phyloP scores from a whole-genome alignment of 2,888 invertebrate genomes.

The Stegana nigrithorax region DNA sequence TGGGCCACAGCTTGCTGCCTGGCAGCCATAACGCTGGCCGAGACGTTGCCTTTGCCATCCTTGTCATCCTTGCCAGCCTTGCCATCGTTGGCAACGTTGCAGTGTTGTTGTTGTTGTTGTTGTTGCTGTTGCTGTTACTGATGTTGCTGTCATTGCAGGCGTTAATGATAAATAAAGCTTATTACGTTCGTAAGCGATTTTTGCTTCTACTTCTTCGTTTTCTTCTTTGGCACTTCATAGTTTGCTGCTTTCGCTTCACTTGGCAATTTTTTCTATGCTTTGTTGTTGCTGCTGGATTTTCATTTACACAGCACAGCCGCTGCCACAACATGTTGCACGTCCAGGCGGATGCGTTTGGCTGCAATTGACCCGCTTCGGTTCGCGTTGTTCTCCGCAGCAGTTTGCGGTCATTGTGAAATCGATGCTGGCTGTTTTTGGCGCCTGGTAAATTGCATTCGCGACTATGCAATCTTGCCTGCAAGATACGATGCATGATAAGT shows the following conservation, averaged over 20 bases:
- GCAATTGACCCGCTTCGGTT: too few relatives aligned
- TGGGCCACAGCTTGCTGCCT: slow-evolving; percentile 26
- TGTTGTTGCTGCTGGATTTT: too few relatives aligned
- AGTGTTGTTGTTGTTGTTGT: background rate
- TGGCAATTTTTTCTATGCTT: background rate
- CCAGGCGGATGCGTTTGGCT: too few relatives aligned
- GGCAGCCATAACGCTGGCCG: too few relatives aligned
- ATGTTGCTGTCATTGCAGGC: slow-evolving; percentile 17
- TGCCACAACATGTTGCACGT: too few relatives aligned
- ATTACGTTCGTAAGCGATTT: slow-evolving; percentile 16
- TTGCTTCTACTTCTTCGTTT: background rate
- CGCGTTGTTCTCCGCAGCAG: too few relatives aligned
- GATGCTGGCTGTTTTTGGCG: background rate
- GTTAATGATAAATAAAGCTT: slow-evolving; percentile 35
- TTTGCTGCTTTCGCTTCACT: slow-evolving; percentile 4
- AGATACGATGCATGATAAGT: background rate
- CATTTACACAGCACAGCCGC: too few relatives aligned
- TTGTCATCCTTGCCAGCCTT: background rate
- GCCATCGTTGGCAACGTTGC: background rate
- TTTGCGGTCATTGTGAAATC: slow-evolving; percentile 3
- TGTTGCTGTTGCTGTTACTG: background rate
- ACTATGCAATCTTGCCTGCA: background rate
- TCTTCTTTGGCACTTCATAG: slow-evolving; percentile 1
- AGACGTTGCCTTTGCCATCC: slow-evolving; percentile 12
- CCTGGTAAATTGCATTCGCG: slow-evolving; percentile 22